Base-by-base conservation (phyloP, 2,113 vertebrate species). In the Sisor rabdophorus region DNA sequence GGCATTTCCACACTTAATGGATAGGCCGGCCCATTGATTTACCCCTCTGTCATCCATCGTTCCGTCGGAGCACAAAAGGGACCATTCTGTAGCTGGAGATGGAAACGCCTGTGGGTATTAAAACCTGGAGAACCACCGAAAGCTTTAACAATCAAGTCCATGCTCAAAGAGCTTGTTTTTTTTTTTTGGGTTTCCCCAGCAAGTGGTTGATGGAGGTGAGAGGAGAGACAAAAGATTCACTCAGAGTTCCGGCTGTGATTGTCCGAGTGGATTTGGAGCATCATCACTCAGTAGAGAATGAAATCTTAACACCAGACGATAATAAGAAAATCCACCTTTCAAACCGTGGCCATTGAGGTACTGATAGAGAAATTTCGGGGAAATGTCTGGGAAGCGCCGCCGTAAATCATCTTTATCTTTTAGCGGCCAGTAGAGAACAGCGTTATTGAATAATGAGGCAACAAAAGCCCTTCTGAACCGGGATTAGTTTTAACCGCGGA, bases 1-100 rank as follows among this genome's bases (percentile, higher is more conserved):
- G 75, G 75, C 54, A 77, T 77, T 77, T 77, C 65, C 26, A 50
- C 55, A 36, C 65, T 56, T 77, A 77, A 70, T 77, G 61, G 73
- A 75, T 55, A 58, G 73, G n/a, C 26, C 73, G 2, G 28, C 61
- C 60, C 50, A 75, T 75, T 65, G 73, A 75, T 75, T 75, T 75
- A 40, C 48, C 73, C 36, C 55, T 4, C 67, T 77, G 75, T 70
- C 75, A 52, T 69, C 26, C 54, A 47, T 70, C 28, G 53, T 32
- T 70, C 54, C 32, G 36, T 70, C 65, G 8, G 13, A 9, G 44
- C 75, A 77, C 75, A 70, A 77, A 70, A 47, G 75, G 36, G 53
- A 50, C 64, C 55, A 56, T 70, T 64, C 55, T 70, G 54, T 69
- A 61, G 40, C 54, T 69, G 22, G 75, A 59, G 54, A 70, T 60